phyloP scores from a whole-genome alignment of 2,797 vertebrate genomes.

The Tangara arthus region DNA sequence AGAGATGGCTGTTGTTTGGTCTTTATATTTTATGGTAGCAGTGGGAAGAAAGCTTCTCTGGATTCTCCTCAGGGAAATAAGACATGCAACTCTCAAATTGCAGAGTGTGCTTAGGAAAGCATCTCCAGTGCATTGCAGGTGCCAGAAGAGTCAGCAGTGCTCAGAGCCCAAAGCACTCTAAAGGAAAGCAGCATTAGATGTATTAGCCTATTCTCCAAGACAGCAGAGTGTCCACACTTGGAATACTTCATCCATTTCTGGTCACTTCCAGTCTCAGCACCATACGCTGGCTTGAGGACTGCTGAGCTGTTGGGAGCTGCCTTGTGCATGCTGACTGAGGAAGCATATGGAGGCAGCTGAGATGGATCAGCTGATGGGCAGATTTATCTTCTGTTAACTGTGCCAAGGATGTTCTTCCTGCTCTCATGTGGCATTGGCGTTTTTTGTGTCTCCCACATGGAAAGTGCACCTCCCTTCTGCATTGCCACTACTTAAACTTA shows the following conservation, averaged over 20 bases:
- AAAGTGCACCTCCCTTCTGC: not conserved
- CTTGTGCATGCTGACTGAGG: not conserved
- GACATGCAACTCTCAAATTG: not conserved
- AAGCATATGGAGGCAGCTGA: not conserved
- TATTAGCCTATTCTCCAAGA: not conserved
- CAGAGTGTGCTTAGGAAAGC: not conserved
- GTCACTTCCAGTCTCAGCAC: not conserved
- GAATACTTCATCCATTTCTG: not conserved
- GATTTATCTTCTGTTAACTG: not conserved
- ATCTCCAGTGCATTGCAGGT: not conserved
- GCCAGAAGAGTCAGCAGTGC: not conserved
- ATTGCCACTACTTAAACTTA: fast-evolving
- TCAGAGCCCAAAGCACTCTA: not conserved
- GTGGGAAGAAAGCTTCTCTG: not conserved
- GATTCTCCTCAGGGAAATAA: not conserved
- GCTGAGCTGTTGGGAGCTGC: not conserved
- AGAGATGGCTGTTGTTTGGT: not conserved
- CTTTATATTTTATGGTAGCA: not conserved
- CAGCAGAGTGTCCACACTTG: not conserved
- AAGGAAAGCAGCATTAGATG: not conserved
- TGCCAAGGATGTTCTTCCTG: not conserved
- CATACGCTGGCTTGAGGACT: not conserved
- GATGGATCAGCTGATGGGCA: not conserved
- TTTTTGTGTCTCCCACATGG: not conserved
- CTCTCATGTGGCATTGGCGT: not conserved